A percentile compares a stretch with the other conserved stretches of the same genome.
Evolutionary conservation across 37 sponge, comb jelly and placozoan genomes (phyloP).

Genomic region (Amphimedon queenslandica): DNA sequence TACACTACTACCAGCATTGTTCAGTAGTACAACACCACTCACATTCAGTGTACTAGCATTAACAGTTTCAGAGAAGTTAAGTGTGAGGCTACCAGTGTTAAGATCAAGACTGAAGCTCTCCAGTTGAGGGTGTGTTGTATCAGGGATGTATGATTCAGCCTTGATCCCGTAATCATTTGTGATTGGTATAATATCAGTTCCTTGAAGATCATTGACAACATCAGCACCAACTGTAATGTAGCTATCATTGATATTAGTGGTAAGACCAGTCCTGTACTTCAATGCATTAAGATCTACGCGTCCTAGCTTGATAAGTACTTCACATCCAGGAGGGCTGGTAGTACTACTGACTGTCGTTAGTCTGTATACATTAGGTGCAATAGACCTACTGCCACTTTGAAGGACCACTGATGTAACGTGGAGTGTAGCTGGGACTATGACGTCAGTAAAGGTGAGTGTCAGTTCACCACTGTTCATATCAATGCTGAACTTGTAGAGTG

Average conservation of each 20-base stretch:
- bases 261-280: conserved; percentile 46
- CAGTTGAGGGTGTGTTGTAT: conserved; percentile 65
- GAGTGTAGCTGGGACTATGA: conserved; percentile 42
- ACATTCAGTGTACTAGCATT: conserved; percentile 58
- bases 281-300: conserved; percentile 58
- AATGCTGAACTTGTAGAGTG: conserved; percentile 45
- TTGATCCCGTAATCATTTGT: conserved; percentile 54
- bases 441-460: conserved; percentile 72
- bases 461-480: conserved; percentile 73
- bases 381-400: conserved; percentile 62
- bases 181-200: conserved; percentile 45
- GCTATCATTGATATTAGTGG: conserved; percentile 68
- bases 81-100: conserved; percentile 48
- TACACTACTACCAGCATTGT: conserved; percentile 11
- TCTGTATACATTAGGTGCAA: conserved; percentile 18
- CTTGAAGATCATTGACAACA: conserved; percentile 62
- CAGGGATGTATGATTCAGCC: conserved; percentile 41
- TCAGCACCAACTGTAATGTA: conserved; percentile 59
- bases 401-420: conserved; percentile 31
- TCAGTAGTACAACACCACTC: conserved; percentile 57
- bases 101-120: conserved; percentile 59
- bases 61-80: conserved; percentile 84
- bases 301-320: conserved; percentile 31
- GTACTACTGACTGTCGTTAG: conserved; percentile 34
- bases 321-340: conserved; percentile 41